Percentiles rank a stretch among this genome's conserved stretches.
phyloP scores from a whole-genome alignment of 2,888 invertebrate genomes.

The Atethmia centrago region DNA sequence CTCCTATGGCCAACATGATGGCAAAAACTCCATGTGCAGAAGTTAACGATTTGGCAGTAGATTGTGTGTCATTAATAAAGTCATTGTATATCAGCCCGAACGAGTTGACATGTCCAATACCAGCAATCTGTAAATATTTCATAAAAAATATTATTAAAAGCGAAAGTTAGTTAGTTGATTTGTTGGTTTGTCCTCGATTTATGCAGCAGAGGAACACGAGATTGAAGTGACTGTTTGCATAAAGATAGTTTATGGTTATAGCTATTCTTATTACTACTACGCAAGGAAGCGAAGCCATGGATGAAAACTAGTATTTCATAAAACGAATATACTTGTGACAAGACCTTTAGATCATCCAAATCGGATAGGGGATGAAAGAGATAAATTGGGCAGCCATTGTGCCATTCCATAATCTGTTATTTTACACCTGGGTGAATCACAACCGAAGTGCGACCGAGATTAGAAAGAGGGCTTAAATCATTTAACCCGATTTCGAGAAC shows the following conservation, averaged over 20 bases:
- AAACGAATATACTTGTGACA: not conserved
- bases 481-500: constrained; percentile 29
- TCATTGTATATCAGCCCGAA: constrained; percentile 90
- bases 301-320: too few relatives aligned
- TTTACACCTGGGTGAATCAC: constrained; percentile 44
- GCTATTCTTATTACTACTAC: too few relatives aligned
- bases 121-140: constrained; percentile 87
- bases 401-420: constrained; percentile 43
- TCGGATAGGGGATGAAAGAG: constrained; percentile 3
- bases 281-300: too few relatives aligned
- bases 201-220: too few relatives aligned
- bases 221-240: too few relatives aligned
- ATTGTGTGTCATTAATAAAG: constrained; percentile 83
- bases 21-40: constrained; percentile 86
- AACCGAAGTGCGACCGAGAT: constrained; percentile 44
- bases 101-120: constrained; percentile 91
- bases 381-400: constrained; percentile 34
- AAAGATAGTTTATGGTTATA: too few relatives aligned
- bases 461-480: constrained; percentile 11
- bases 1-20: constrained; percentile 87
- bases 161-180: too few relatives aligned
- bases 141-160: not conserved
- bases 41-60: constrained; percentile 84
- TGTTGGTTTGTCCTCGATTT: too few relatives aligned
- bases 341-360: not conserved